Conservation (phyloP, 2,797 vertebrate species). For the Urocyon cinereoargenteus region DNA sequence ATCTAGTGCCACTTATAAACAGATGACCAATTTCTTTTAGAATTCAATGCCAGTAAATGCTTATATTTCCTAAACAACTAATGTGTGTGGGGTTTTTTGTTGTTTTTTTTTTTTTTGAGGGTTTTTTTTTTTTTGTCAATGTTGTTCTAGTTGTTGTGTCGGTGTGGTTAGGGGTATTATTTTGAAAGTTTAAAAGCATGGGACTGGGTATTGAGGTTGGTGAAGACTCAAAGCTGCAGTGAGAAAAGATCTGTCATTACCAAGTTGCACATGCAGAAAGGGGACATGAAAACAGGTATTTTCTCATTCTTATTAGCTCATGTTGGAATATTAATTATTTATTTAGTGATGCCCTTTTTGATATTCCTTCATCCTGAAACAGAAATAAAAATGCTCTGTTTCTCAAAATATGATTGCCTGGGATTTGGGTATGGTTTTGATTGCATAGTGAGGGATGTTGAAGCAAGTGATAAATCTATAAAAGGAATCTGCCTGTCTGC, state of each 20-base stretch:
- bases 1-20: neutral
- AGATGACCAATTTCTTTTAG: neutral
- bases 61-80: slow-evolving; percentile 4
- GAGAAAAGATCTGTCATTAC: neutral
- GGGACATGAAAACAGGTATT: neutral
- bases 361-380: neutral
- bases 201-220: neutral
- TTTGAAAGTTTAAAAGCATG: neutral
- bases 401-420: neutral
- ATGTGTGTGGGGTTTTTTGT: neutral
- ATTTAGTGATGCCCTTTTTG: neutral
- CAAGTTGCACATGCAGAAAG: neutral
- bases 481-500: neutral
- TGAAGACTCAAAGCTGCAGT: neutral
- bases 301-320: neutral
- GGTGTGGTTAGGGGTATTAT: neutral
- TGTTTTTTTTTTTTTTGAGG: neutral
- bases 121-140: neutral
- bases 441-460: neutral
- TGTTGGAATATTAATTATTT: neutral
- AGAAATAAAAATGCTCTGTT: neutral
- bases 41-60: neutral
- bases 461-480: neutral
- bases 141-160: neutral
- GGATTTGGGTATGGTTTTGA: neutral